Base-by-base conservation (phyloP, 1,140 invertebrate species). In the Thaumetopoea pityocampa region DNA sequence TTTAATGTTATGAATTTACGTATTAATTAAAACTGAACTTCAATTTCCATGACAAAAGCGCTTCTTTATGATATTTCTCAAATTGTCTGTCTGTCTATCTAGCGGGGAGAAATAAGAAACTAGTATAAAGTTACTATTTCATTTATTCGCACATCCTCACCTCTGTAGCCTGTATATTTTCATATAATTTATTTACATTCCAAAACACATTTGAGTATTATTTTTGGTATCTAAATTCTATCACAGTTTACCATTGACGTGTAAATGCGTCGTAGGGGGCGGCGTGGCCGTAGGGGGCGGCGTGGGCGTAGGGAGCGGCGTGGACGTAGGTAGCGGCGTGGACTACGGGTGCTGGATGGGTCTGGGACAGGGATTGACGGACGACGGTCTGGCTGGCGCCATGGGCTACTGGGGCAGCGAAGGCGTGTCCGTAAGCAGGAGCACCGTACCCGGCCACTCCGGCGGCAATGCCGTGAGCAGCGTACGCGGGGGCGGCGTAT, bases 131-230 rank as follows among this genome's bases (percentile, higher is more conserved):
- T 76, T 71, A 78, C 65, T 67, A 68, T 73, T 69, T 67, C 74
- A 72, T 83, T 80, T 83, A 80, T 80, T 83, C 70, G 79, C 79
- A 76, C 76, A 79, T 83, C 76, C 79, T 83, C 76, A 72, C 79
- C 67, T 72, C 59, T 59, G 46, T 70, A 65, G 58, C 63, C 66
- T 71, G 63, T 74, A 61, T 70, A 61, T 45, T 58, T 69, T 74
- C 60, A 41, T 55, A 67, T 63, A 74, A 66, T 70, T 77, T 76
- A 76, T 79, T 71, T 73, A 83, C 59, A 74, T 65, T 74, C 68
- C 67, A 61, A 19, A 73, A 77, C 53, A 44, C 14, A 63, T 53
- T 53, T 80, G 74, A 79, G 74, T 80, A 80, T 79, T 82, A 67
- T 64, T 66, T 73, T 73, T 69, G 71, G 65, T 62, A 52, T 51